A percentile compares a stretch with the other conserved stretches of the same genome.
Evolutionary conservation across 2,113 vertebrate genomes (phyloP).

Genomic region (Hemicordylus capensis): DNA sequence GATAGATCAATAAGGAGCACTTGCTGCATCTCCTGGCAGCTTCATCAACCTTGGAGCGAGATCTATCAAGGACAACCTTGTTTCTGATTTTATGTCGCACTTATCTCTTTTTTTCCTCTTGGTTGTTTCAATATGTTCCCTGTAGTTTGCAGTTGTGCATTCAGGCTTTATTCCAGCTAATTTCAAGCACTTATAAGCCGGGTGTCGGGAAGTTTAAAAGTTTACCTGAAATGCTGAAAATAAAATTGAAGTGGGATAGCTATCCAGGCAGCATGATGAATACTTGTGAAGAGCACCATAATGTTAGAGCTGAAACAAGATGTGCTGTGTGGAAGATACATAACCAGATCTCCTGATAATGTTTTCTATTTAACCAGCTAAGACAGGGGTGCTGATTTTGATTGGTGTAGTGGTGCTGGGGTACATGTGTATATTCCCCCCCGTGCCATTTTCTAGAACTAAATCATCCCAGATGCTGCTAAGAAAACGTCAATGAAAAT

Average conservation of each 20-base stretch:
- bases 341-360: no score
- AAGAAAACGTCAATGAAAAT: no score
- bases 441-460: no score
- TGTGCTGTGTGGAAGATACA: not conserved
- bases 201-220: not conserved
- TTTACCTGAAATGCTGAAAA: not conserved
- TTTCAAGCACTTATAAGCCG: not conserved
- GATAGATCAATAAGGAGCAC: slow-evolving; percentile 72
- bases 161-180: not conserved
- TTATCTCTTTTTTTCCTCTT: not conserved
- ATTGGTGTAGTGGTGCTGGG: no score
- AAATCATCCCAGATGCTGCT: no score
- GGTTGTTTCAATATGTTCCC: not conserved
- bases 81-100: slow-evolving; percentile 6
- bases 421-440: no score
- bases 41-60: slow-evolving; percentile 62
- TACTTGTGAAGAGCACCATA: not conserved
- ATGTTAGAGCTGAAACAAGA: not conserved
- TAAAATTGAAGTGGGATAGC: not conserved
- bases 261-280: not conserved
- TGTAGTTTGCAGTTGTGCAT: not conserved
- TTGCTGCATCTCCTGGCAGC: slow-evolving; percentile 65
- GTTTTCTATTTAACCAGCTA: no score
- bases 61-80: slow-evolving; percentile 42
- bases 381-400: no score